phyloP scores from a whole-genome alignment of 2,797 vertebrate genomes.

The Ctenochaetus hawaiiensis region DNA sequence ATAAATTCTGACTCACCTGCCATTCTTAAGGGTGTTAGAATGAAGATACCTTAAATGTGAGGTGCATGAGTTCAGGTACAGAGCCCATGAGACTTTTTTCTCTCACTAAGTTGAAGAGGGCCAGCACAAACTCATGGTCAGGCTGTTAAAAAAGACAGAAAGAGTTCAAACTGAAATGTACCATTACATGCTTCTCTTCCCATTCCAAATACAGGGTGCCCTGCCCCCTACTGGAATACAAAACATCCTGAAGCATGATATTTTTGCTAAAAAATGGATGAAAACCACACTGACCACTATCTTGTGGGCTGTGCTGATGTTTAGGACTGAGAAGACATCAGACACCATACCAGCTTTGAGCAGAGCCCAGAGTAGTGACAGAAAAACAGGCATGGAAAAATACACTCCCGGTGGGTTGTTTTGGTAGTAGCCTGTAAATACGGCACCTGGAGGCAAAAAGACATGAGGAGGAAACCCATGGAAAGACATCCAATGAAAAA shows the following conservation, averaged over 20 bases:
- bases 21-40: neutral
- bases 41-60: slow-evolving; percentile 88
- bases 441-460: slow-evolving; percentile 78
- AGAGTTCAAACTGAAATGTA: neutral
- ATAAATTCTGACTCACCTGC: neutral
- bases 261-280: neutral
- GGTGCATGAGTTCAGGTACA: slow-evolving; percentile 85
- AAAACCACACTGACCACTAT: slow-evolving; percentile 73
- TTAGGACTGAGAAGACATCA: slow-evolving; percentile 87
- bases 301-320: slow-evolving; percentile 67
- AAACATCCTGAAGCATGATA: neutral
- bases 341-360: slow-evolving; percentile 84
- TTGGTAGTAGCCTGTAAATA: slow-evolving; percentile 90
- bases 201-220: no score
- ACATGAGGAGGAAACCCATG: neutral
- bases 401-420: slow-evolving; percentile 84
- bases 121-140: slow-evolving; percentile 84
- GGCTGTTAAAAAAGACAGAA: slow-evolving; percentile 83
- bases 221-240: slow-evolving; percentile 12
- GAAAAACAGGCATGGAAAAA: slow-evolving; percentile 85
- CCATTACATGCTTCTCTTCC: neutral
- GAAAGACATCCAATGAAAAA: neutral
- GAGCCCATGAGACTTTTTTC: slow-evolving; percentile 79
- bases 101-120: slow-evolving; percentile 88
- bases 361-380: slow-evolving; percentile 87